These are phyloP conservation scores for Lagenorhynchus albirostris DNA, from an alignment of 2,113 vertebrate genomes.

Conservation along the genomic window DNA sequence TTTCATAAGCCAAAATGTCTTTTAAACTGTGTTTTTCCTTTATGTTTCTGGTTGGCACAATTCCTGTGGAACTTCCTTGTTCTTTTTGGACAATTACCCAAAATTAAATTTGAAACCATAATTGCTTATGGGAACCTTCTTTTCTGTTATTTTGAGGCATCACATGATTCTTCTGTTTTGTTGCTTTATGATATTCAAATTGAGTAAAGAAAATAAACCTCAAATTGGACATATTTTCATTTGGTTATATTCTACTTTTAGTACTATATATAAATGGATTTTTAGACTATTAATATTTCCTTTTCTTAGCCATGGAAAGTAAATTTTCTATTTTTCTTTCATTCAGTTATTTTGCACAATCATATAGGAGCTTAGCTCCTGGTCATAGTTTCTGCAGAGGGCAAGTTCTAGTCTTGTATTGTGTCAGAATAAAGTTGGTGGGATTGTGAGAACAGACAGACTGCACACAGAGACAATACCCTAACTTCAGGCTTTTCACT, in stretches of 20 bases:
- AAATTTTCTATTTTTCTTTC: not conserved
- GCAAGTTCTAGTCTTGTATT: not conserved
- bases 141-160: constrained; percentile 29
- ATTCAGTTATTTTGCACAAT: not conserved
- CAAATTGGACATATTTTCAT: not conserved
- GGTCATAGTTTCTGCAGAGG: not conserved
- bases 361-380: not conserved
- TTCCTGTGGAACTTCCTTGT: not conserved
- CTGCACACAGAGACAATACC: not conserved
- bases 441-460: not conserved
- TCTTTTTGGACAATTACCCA: not conserved
- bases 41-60: not conserved
- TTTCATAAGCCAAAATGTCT: not conserved
- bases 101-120: constrained; percentile 39
- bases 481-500: not conserved
- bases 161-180: not conserved
- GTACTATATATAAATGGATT: not conserved
- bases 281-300: not conserved
- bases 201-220: not conserved
- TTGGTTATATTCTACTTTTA: not conserved
- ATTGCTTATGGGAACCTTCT: not conserved
- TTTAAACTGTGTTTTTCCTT: not conserved
- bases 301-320: not conserved
- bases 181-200: not conserved
- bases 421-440: not conserved